Evolutionary conservation across 2,797 vertebrate genomes (phyloP).

Genomic region (Aythya fuligula): DNA sequence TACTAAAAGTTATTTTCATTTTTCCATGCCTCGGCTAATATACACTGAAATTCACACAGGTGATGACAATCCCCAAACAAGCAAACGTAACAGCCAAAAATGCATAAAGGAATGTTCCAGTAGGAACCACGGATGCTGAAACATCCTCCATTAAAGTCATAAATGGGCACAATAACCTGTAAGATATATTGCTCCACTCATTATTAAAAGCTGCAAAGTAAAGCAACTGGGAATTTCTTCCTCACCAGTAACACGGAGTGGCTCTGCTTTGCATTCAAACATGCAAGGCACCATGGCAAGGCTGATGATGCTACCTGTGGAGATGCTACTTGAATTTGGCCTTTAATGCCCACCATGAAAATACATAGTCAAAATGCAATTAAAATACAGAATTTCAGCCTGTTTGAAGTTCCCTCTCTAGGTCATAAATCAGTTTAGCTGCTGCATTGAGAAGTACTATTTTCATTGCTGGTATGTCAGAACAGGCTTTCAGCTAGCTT

Average conservation of each 20-base stretch:
- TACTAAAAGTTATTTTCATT: not conserved
- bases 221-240: not conserved
- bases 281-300: not conserved
- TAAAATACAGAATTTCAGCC: not conserved
- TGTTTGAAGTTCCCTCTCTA: slow-evolving; percentile 13
- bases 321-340: not conserved
- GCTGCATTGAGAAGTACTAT: not conserved
- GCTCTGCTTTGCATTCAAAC: not conserved
- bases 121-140: not conserved
- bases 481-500: not conserved
- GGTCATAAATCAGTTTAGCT: slow-evolving; percentile 2
- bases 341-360: not conserved
- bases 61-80: not conserved
- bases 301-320: not conserved
- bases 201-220: not conserved
- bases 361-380: slow-evolving; percentile 11
- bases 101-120: not conserved
- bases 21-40: not conserved
- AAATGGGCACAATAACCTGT: not conserved
- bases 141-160: not conserved
- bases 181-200: not conserved
- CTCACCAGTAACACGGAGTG: not conserved
- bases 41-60: not conserved
- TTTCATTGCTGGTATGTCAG: not conserved
- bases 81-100: not conserved